Base-by-base conservation (phyloP, 2,113 vertebrate genomes). In the Danionella cerebrum region DNA sequence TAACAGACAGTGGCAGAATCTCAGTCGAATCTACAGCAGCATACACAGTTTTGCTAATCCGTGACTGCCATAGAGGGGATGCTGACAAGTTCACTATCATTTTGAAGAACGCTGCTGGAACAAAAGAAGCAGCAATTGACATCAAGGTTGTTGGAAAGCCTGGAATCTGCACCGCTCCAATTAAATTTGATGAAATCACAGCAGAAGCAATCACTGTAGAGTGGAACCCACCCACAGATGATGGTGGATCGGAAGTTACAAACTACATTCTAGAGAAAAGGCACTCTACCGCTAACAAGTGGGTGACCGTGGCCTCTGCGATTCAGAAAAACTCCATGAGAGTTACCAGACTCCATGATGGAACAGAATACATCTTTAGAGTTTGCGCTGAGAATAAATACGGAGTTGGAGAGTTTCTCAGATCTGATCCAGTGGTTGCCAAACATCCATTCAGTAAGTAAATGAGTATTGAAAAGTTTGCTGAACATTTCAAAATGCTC, bases 331-430 rank as follows among this genome's bases (percentile, higher is more conserved):
- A 91, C 18, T 89, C 83, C 9, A 93, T 97, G 80, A 92, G 94
- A 82, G 92, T 99, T 69, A 94, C 94, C 44, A 88, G 94, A 77
- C 94, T 99, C 64, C 93, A 96, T 47, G 96, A 97, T 64, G 96
- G 96, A 67, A 76, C 84, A 24, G 96, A 99, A 77, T 99, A 99
- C 53, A 90, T 95, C 52, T 99, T 99, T 76, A 92, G 91, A 83
- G 92, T 99, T 66, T 94, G 90, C 57, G 96, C 96, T 13, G 96
- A 99, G 86, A 99, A 99, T 79, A 99, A 98, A 80, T 98, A 98
- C 0, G 96, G 96, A 60, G 84, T 99, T 65, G 96, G 96, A 42
- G 94, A 98, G 80, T 89, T 88, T 71, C 89, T 99, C 70, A 96
- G 91, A 84, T 99, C 96, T 19, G 93, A 95, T 2, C 87, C 94